These are phyloP conservation scores for Busseola fusca DNA, from an alignment of 2,888 invertebrate genomes.

Conservation along the genomic window DNA sequence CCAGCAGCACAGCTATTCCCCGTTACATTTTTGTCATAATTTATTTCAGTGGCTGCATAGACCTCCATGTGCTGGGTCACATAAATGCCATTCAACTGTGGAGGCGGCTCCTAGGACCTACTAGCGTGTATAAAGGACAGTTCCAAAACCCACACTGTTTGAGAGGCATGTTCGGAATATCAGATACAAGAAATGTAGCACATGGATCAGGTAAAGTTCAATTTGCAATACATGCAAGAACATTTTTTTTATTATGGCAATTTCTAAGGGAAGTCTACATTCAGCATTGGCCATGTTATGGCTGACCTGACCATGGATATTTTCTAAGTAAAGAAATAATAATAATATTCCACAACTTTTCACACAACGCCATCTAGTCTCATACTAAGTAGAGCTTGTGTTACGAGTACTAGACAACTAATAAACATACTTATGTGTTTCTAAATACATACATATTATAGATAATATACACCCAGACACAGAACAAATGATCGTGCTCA, in stretches of 20 bases:
- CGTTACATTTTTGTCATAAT: not conserved
- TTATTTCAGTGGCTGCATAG: constrained; percentile 93
- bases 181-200: constrained; percentile 97
- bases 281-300: not conserved
- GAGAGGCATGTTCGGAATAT: constrained; percentile 95
- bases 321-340: not conserved
- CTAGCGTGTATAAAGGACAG: constrained; percentile 95
- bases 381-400: too few species aligned
- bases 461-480: too few species aligned
- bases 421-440: too few species aligned
- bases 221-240: not conserved
- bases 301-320: not conserved
- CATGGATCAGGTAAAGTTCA: constrained; percentile 95
- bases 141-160: constrained; percentile 93
- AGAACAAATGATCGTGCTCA: too few species aligned
- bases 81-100: constrained; percentile 93
- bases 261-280: too few species aligned
- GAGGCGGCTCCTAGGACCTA: constrained; percentile 96
- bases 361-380: too few species aligned
- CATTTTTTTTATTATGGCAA: not conserved
- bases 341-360: too few species aligned
- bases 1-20: not conserved
- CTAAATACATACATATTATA: too few species aligned
- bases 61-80: constrained; percentile 93
- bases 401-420: too few species aligned